Percentiles rank a stretch among this genome's conserved stretches.
Evolutionary conservation across 2,797 vertebrate genomes (phyloP).

Genomic region (Triplophysa bombifrons): DNA sequence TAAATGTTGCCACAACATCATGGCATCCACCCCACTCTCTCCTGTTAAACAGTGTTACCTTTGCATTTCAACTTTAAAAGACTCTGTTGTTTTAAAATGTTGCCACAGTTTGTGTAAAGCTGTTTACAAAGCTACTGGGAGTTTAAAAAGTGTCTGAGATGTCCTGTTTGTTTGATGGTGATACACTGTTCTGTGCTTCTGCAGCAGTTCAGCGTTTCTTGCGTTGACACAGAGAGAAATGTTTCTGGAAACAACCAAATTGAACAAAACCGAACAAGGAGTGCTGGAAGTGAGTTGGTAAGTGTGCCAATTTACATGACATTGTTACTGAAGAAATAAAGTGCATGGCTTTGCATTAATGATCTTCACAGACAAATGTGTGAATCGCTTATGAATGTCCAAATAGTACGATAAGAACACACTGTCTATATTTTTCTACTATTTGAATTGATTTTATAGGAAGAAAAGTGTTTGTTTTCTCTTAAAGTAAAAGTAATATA

Average conservation of each 20-base stretch:
- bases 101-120: constrained; percentile 38
- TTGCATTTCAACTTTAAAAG: constrained; percentile 15
- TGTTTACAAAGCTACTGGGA: constrained; percentile 48
- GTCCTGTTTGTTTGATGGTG: constrained; percentile 44
- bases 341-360: not conserved
- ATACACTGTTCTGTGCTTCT: constrained; percentile 24
- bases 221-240: not conserved
- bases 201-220: not conserved
- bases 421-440: too few relatives aligned
- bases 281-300: constrained; percentile 5
- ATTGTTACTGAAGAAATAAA: not conserved
- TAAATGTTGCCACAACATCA: not conserved
- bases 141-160: constrained; percentile 26
- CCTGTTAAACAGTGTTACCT: constrained; percentile 18
- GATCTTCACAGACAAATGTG: not conserved
- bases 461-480: too few relatives aligned
- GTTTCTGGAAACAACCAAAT: not conserved
- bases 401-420: too few relatives aligned
- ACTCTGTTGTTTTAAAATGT: constrained; percentile 39
- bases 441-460: too few relatives aligned
- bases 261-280: not conserved
- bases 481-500: too few relatives aligned
- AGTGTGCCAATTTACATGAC: not conserved
- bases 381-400: too few relatives aligned
- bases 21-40: not conserved